A percentile compares a stretch with the other conserved stretches of the same genome.
Evolutionary conservation across 2,797 vertebrate species (phyloP).

Genomic region (Emys orbicularis): DNA sequence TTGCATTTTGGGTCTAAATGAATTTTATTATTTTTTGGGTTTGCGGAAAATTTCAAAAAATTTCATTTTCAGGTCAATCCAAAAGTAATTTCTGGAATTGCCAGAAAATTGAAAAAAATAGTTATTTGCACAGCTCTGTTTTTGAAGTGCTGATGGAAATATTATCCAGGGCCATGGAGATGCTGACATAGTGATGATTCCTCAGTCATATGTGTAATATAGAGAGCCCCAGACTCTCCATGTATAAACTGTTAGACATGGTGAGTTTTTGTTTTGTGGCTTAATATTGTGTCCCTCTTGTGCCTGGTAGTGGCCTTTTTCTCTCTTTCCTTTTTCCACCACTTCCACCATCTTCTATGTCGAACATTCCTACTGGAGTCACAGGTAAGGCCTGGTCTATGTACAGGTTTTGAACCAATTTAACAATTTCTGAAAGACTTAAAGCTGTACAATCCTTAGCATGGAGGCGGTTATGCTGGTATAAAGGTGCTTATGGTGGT

Average conservation of each 20-base stretch:
- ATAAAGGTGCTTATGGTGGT: background rate
- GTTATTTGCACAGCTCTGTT: background rate
- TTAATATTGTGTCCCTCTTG: background rate
- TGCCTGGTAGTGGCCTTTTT: background rate
- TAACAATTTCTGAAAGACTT: background rate
- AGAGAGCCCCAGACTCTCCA: background rate
- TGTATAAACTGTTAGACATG: background rate
- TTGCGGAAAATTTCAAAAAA: background rate
- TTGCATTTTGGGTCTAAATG: background rate
- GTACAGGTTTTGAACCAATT: background rate
- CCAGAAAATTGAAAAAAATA: background rate
- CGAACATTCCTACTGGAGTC: background rate
- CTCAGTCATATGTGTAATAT: constrained; percentile 1
- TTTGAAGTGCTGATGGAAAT: background rate
- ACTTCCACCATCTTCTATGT: background rate
- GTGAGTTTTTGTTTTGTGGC: background rate
- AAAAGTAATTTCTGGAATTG: background rate
- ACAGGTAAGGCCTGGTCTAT: background rate
- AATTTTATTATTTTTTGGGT: background rate
- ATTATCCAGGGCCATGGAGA: background rate
- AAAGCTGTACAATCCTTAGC: background rate
- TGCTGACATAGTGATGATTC: background rate
- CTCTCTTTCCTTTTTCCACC: constrained; percentile 26
- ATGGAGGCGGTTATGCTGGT: background rate
- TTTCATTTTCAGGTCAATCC: background rate